Conservation (phyloP, 2,113 vertebrate genomes). For the Corythornis cristatus region DNA sequence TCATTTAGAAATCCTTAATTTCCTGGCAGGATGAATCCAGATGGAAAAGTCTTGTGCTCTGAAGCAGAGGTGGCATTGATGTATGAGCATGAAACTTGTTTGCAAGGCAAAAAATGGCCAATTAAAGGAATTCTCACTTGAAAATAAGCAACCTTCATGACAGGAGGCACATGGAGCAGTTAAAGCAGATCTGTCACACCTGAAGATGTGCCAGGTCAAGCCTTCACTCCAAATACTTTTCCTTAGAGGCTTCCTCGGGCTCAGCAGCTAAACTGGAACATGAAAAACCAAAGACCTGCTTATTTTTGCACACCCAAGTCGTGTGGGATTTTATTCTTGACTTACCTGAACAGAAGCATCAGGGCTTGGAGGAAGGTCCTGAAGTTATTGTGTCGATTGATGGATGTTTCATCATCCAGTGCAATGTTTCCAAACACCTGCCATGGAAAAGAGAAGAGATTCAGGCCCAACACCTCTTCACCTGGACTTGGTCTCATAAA, state of each 20-base stretch:
- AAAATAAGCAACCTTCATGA: background rate
- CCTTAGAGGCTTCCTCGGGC: background rate
- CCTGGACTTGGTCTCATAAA: fast-evolving
- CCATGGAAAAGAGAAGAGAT: background rate
- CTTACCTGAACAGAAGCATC: conserved; percentile 94
- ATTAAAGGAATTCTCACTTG: background rate
- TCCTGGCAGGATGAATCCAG: background rate
- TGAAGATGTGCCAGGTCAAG: background rate
- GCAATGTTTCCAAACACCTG: conserved; percentile 98
- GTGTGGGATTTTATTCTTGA: background rate
- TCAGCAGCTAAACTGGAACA: background rate
- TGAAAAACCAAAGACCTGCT: background rate
- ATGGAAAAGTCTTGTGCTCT: background rate
- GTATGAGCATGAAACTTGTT: background rate
- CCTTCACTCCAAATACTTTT: background rate
- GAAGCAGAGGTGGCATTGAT: background rate
- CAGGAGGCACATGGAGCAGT: background rate
- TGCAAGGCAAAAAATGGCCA: background rate
- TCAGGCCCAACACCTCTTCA: background rate
- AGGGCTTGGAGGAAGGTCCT: conserved; percentile 93
- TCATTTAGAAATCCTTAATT: background rate
- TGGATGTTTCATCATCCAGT: conserved; percentile 88
- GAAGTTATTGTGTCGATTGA: conserved; percentile 96
- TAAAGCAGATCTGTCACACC: background rate
- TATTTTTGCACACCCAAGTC: background rate